Percentiles rank a stretch among this genome's conserved stretches.
These are phyloP conservation scores for Taenioides sp. DNA, from an alignment of 2,797 vertebrate genomes.

Conservation along the genomic window DNA sequence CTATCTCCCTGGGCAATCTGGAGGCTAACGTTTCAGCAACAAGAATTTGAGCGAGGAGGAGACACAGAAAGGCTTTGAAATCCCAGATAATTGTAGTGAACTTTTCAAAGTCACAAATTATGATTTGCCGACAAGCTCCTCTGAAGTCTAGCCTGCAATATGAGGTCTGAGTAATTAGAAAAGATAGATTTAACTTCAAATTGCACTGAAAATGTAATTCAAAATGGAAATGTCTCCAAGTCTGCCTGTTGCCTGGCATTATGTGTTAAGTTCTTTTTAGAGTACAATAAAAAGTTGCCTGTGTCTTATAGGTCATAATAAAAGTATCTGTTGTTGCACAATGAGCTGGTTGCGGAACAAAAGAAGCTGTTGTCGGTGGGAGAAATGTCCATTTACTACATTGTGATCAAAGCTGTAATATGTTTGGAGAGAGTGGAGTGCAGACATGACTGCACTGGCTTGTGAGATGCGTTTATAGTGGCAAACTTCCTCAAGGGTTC, in stretches of 20 bases:
- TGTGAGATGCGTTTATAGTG: slow-evolving; percentile 59
- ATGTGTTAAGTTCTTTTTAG: slow-evolving; percentile 23
- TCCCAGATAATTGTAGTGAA: slow-evolving; percentile 54
- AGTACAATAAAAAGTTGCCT: slow-evolving; percentile 22
- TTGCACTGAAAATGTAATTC: slow-evolving; percentile 11
- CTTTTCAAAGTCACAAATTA: slow-evolving; percentile 52
- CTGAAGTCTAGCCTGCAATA: slow-evolving; percentile 20
- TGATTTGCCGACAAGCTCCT: slow-evolving; percentile 20
- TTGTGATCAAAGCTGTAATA: slow-evolving; percentile 51
- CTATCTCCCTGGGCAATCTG: slow-evolving; percentile 72
- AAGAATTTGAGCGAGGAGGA: slow-evolving; percentile 53
- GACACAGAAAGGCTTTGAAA: slow-evolving; percentile 58
- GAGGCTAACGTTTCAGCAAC: slow-evolving; percentile 63
- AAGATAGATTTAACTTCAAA: not conserved
- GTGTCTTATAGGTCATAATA: slow-evolving; percentile 31
- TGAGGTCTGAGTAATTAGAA: slow-evolving; percentile 10
- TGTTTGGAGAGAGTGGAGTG: slow-evolving; percentile 44
- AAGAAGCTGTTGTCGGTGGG: slow-evolving; percentile 33
- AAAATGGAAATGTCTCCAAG: slow-evolving; percentile 15
- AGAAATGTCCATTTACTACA: slow-evolving; percentile 42
- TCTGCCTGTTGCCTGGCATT: slow-evolving; percentile 13
- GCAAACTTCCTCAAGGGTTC: slow-evolving; percentile 42
- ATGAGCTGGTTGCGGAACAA: slow-evolving; percentile 51
- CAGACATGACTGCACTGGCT: slow-evolving; percentile 55
- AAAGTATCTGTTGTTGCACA: slow-evolving; percentile 53